These are phyloP conservation scores for Nasua narica DNA, from an alignment of 2,797 vertebrate species.

Conservation along the genomic window DNA sequence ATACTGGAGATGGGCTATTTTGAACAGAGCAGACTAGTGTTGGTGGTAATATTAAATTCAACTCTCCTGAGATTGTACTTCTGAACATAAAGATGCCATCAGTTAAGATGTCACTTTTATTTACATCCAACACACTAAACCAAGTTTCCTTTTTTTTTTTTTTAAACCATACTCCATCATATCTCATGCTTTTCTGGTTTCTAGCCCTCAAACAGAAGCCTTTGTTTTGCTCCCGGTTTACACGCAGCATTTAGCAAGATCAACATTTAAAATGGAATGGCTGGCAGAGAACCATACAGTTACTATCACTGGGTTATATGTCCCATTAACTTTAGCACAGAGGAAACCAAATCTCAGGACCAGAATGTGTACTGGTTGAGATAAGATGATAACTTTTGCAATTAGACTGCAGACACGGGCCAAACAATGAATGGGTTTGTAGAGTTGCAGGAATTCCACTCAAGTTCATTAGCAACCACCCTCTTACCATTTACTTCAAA, in stretches of 20 bases:
- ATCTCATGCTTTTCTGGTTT: conserved; percentile 17
- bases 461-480: background rate
- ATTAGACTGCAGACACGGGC: background rate
- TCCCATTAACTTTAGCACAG: background rate
- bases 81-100: conserved; percentile 25
- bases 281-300: conserved; percentile 1
- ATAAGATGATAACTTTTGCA: conserved; percentile 32
- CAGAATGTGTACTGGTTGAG: background rate
- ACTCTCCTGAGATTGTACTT: conserved; percentile 1
- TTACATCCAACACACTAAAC: conserved; percentile 32
- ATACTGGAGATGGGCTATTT: background rate
- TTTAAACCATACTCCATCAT: background rate
- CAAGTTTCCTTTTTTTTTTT: background rate
- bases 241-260: background rate
- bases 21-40: conserved; percentile 32
- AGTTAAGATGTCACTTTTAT: background rate
- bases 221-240: conserved; percentile 5
- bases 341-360: conserved; percentile 36
- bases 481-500: conserved; percentile 12
- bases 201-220: background rate
- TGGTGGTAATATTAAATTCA: background rate
- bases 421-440: background rate
- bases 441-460: background rate
- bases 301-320: background rate
- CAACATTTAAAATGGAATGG: conserved; percentile 30